These are phyloP conservation scores for Agrilus planipennis DNA, from an alignment of 1,140 invertebrate species.

Conservation along the genomic window DNA sequence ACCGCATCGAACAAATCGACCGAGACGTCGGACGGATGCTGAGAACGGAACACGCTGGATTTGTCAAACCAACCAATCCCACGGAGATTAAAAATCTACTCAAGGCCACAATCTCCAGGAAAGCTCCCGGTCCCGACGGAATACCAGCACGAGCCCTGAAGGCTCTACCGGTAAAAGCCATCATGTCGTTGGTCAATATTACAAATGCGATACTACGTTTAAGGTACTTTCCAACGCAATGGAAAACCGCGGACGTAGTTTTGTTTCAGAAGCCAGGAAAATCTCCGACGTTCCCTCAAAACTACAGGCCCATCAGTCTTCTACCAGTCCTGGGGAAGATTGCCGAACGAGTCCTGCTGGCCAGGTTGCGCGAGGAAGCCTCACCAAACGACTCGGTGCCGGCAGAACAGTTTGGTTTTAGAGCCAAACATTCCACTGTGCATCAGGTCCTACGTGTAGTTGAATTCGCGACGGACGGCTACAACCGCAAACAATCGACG, in stretches of 20 bases:
- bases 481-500: too few relatives aligned
- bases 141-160: background rate
- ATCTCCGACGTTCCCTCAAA: too few relatives aligned
- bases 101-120: too few relatives aligned
- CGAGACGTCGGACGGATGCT: too few relatives aligned
- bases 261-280: conserved; percentile 3
- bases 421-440: background rate
- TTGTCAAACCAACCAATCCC: too few relatives aligned
- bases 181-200: background rate
- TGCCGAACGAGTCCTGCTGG: background rate
- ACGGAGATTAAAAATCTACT: background rate
- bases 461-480: too few relatives aligned
- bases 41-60: too few relatives aligned
- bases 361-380: background rate
- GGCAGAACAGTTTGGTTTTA: conserved; percentile 5
- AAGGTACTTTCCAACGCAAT: conserved; percentile 1
- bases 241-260: conserved; percentile 2
- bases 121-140: background rate
- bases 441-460: conserved; percentile 4
- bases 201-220: background rate
- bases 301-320: conserved; percentile 1
- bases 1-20: too few relatives aligned
- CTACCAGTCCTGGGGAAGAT: conserved; percentile 1
- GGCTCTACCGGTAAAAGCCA: background rate
- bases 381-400: background rate